These are phyloP conservation scores for Liolophura sinensis DNA, from an alignment of 1,140 invertebrate species.

Conservation along the genomic window DNA sequence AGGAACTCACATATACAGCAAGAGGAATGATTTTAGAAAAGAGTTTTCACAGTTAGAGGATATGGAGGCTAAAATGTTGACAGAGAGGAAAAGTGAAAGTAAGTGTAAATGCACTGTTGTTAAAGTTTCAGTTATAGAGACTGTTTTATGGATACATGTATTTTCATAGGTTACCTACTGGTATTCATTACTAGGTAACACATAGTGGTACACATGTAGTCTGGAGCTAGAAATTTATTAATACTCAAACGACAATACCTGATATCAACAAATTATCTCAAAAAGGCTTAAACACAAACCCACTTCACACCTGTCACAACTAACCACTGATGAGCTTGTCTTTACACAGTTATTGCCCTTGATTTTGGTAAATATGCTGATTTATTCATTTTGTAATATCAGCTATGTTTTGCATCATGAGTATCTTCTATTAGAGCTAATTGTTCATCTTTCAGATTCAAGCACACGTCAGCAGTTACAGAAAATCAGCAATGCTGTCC, in stretches of 20 bases:
- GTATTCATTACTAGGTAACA: too few species aligned
- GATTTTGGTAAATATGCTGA: background rate
- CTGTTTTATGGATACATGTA: too few species aligned
- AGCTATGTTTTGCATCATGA: background rate
- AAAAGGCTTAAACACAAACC: too few species aligned
- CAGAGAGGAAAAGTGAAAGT: conserved; percentile 47
- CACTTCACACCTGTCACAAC: too few species aligned
- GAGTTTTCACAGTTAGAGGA: conserved; percentile 44
- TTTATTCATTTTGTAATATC: background rate
- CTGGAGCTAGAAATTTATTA: too few species aligned
- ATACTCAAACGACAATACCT: too few species aligned
- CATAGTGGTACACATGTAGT: too few species aligned
- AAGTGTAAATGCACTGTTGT: conserved; percentile 1
- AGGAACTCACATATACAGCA: conserved; percentile 47
- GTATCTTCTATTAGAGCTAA: background rate
- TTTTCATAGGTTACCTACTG: too few species aligned
- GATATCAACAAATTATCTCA: too few species aligned
- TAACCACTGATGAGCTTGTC: too few species aligned
- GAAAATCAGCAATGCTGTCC: conserved; percentile 51
- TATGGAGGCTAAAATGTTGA: conserved; percentile 32
- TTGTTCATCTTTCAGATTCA: conserved; percentile 33
- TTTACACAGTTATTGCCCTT: background rate
- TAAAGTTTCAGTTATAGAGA: too few species aligned
- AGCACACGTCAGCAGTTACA: conserved; percentile 45
- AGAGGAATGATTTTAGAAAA: conserved; percentile 44